A percentile compares a stretch with the other conserved stretches of the same genome.
These are phyloP conservation scores for Danaus chrysippus DNA, from an alignment of 2,888 invertebrate genomes.

Conservation along the genomic window DNA sequence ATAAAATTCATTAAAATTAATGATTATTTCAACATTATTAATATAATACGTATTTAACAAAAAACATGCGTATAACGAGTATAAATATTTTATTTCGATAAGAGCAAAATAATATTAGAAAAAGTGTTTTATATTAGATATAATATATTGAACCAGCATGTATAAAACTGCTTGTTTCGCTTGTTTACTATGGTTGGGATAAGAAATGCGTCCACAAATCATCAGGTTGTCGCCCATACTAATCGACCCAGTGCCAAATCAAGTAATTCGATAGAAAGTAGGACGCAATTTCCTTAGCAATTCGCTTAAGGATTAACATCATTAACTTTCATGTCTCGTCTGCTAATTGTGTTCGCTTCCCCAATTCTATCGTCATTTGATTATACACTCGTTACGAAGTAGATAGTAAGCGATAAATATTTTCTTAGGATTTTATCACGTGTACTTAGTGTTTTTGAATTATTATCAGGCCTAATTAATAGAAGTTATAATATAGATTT, in stretches of 20 bases:
- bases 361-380: slow-evolving; percentile 57
- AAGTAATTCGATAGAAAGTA: slow-evolving; percentile 57
- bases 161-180: no score
- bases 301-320: slow-evolving; percentile 66
- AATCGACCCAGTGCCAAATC: slow-evolving; percentile 67
- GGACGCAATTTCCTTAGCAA: slow-evolving; percentile 70
- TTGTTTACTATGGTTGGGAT: not conserved
- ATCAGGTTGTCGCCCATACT: slow-evolving; percentile 26
- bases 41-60: no score
- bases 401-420: slow-evolving; percentile 38
- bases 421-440: slow-evolving; percentile 13
- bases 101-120: no score
- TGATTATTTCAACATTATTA: no score
- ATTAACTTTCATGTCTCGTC: slow-evolving; percentile 72
- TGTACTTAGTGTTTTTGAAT: no score
- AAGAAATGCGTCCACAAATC: slow-evolving; percentile 15
- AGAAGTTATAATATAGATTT: no score
- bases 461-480: no score
- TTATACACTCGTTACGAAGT: slow-evolving; percentile 52
- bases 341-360: slow-evolving; percentile 65
- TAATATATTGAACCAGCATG: no score
- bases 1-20: no score
- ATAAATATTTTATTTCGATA: no score
- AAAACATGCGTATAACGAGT: no score
- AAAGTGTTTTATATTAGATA: no score